phyloP scores from a whole-genome alignment of 2,797 vertebrate genomes.

The Sphaeramia orbicularis region DNA sequence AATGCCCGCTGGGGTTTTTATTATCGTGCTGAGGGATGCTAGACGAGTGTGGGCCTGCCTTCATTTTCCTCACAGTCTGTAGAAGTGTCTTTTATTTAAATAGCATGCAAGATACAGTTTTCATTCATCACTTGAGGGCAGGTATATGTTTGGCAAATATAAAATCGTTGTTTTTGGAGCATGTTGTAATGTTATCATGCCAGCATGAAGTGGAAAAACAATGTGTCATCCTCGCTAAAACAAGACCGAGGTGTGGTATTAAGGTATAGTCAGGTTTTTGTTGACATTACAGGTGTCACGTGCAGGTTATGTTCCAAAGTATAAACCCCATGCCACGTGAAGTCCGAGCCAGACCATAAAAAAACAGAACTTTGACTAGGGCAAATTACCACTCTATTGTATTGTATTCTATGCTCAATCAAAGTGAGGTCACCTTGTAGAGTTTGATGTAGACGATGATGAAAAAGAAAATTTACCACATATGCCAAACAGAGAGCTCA shows the following conservation, averaged over 20 bases:
- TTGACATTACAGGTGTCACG: conserved; percentile 52
- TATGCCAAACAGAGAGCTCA: conserved; percentile 41
- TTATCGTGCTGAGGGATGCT: conserved; percentile 61
- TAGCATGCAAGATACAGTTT: conserved; percentile 28
- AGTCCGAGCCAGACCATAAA: conserved; percentile 13
- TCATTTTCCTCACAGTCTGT: conserved; percentile 41
- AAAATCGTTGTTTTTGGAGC: conserved; percentile 13
- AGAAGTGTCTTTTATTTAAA: conserved; percentile 51
- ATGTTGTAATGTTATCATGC: conserved; percentile 8
- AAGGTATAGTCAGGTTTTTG: conserved; percentile 48
- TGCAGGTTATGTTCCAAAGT: conserved; percentile 43
- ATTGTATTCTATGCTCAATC: conserved; percentile 41
- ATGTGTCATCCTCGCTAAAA: conserved; percentile 23
- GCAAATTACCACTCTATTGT: conserved; percentile 33
- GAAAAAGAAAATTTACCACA: conserved; percentile 39
- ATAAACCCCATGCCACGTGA: conserved; percentile 41
- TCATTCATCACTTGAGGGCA: conserved; percentile 15
- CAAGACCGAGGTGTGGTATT: conserved; percentile 40
- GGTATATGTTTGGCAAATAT: conserved; percentile 4
- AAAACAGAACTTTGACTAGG: conserved; percentile 49
- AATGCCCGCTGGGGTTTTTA: conserved; percentile 59
- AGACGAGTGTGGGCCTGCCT: conserved; percentile 75
- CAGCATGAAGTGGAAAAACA: conserved; percentile 23
- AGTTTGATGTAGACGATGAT: conserved; percentile 55
- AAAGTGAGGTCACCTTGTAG: conserved; percentile 52